A percentile compares a stretch with the other conserved stretches of the same genome.
These are phyloP conservation scores for Odontocolon sp. DNA, from an alignment of 2,888 invertebrate genomes.

Conservation along the genomic window DNA sequence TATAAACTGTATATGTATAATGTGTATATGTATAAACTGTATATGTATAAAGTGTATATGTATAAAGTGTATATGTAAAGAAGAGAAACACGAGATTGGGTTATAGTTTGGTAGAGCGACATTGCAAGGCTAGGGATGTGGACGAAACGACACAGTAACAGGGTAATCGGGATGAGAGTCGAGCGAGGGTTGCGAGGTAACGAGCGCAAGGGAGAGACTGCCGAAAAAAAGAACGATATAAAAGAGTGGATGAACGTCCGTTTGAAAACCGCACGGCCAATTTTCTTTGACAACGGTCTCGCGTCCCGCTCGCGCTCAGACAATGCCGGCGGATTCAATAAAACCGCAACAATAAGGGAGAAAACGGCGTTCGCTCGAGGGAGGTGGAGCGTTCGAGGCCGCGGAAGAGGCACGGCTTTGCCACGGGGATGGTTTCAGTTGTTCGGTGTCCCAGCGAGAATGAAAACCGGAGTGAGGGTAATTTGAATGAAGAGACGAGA, in stretches of 20 bases:
- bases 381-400: background rate
- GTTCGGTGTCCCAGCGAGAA: conserved; percentile 66
- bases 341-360: conserved; percentile 80
- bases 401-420: conserved; percentile 2
- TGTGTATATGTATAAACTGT: too few species aligned
- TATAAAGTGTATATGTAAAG: too few species aligned
- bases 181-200: conserved; percentile 6
- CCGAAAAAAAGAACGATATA: conserved; percentile 16
- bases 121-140: background rate
- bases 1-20: too few species aligned
- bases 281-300: conserved; percentile 72
- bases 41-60: too few species aligned
- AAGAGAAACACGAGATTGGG: too few species aligned
- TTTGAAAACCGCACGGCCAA: conserved; percentile 65
- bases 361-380: conserved; percentile 64
- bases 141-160: conserved; percentile 7
- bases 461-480: conserved; percentile 74
- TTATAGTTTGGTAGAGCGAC: too few species aligned
- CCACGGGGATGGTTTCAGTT: conserved; percentile 45
- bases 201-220: background rate
- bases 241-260: conserved; percentile 47
- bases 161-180: conserved; percentile 26
- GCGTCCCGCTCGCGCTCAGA: conserved; percentile 72
- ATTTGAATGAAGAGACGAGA: conserved; percentile 80
- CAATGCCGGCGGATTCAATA: conserved; percentile 79